Evolutionary conservation across 1,140 invertebrate genomes (phyloP).

Genomic region (Nebria ingens): DNA sequence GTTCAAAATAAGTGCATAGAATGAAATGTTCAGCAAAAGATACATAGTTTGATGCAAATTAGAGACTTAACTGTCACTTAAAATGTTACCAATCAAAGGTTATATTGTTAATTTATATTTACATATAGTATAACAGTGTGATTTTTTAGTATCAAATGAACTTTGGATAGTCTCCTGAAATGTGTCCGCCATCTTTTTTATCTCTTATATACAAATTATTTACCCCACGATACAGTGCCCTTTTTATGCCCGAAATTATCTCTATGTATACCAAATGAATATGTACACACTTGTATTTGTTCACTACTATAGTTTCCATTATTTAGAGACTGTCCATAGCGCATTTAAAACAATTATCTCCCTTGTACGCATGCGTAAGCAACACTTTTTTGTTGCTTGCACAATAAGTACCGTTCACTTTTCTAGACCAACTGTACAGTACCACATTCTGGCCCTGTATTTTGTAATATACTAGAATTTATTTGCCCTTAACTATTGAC

Average conservation of each 20-base stretch:
- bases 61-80: no score
- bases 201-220: neutral
- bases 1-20: neutral
- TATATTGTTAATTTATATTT: neutral
- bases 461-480: no score
- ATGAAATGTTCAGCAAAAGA: constrained; percentile 3
- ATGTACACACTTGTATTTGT: neutral
- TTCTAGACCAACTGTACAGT: no score
- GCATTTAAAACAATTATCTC: neutral
- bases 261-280: neutral
- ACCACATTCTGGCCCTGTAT: no score
- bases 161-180: neutral
- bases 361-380: neutral
- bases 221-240: neutral
- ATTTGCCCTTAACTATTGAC: no score
- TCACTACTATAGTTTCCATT: neutral
- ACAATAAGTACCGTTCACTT: neutral
- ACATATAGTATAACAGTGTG: neutral
- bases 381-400: neutral
- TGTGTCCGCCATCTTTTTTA: neutral
- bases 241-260: neutral
- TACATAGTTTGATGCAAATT: no score
- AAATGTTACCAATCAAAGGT: no score
- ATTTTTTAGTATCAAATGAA: neutral
- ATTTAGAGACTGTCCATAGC: neutral